Evolutionary conservation across 2,797 vertebrate genomes (phyloP), one percentile per base, ranked within the genome.

Genomic region (Sphaeramia orbicularis): DNA sequence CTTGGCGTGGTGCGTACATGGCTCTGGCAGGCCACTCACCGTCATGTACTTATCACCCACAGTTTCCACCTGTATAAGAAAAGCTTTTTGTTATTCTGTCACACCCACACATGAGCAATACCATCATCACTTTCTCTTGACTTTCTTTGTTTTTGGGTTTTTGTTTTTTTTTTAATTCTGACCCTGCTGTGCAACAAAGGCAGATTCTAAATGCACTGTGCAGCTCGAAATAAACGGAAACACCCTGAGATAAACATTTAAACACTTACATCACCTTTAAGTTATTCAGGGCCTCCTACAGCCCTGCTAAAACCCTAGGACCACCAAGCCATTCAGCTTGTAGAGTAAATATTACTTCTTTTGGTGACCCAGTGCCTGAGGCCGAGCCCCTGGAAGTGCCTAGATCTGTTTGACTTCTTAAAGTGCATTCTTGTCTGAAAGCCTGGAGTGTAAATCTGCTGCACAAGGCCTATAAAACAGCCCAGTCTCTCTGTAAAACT

Each of bases 21-120:
- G 97, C 86, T 99, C 98, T 3, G 98, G 98, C 8, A 99, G 93
- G 45, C 98, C 98, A 55, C 98, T 99, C 79, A 99, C 98, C 0
- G 97, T 99, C 98, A 99, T 99, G 64, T 99, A 99, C 75, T 99
- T 99, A 84, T 99, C 98, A 9, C 98, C 98, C 47, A 99, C 97
- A 0, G 98, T 99, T 91, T 99, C 98, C 90, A 99, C 98, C 98
- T 99, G 87, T n/a, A 35, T 53, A 45, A 74, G 11, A 73, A 63
- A 84, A 54, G 40, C 13, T 52, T 49, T 50, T 65, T 37, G 14
- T 36, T 4, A 72, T 42, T 41, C 8, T 18, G 70, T 43, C 37
- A 44, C 41, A 45, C n/a, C 14, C 30, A 30, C 11, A 53, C 2
- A 6, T 21, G 6, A 48, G 19, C 36, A 14, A 65, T 12, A 52